phyloP scores from a whole-genome alignment of 2,797 vertebrate genomes.

The Eulemur rubriventer region DNA sequence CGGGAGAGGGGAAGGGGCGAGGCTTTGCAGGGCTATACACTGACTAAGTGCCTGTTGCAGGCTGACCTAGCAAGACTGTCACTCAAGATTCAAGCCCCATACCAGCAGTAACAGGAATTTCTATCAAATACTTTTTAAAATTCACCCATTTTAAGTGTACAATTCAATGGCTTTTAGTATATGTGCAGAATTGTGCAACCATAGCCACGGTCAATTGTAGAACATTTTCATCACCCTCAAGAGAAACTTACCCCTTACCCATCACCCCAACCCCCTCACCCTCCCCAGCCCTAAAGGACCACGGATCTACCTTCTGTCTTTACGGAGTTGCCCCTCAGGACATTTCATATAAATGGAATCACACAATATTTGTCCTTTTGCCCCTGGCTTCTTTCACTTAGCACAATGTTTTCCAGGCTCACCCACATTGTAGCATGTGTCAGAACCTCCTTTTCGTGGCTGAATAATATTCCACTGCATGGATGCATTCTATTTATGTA shows the following conservation, averaged over 20 bases:
- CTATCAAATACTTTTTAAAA: background rate
- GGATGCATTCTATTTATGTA: background rate
- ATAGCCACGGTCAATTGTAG: too few species aligned
- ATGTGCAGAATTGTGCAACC: background rate
- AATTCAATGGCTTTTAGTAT: background rate
- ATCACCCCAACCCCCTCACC: rapidly evolving
- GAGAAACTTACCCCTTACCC: background rate
- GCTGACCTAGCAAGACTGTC: background rate
- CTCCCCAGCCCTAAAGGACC: background rate
- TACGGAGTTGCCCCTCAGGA: background rate
- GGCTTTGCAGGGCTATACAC: background rate
- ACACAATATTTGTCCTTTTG: rapidly evolving
- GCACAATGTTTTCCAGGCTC: background rate
- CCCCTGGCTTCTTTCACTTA: background rate
- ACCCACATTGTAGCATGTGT: rapidly evolving
- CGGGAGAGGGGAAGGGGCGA: rapidly evolving
- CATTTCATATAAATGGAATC: rapidly evolving
- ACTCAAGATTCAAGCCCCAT: background rate
- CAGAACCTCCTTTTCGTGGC: background rate
- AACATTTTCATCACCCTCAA: background rate
- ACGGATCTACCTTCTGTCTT: rapidly evolving
- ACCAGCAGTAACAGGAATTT: background rate
- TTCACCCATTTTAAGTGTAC: background rate
- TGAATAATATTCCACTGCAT: background rate
- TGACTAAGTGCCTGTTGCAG: background rate